Percentiles rank a stretch among this genome's conserved stretches.
These are phyloP conservation scores for Psammodynastes pulverulentus DNA, from an alignment of 2,113 vertebrate genomes.

Conservation along the genomic window DNA sequence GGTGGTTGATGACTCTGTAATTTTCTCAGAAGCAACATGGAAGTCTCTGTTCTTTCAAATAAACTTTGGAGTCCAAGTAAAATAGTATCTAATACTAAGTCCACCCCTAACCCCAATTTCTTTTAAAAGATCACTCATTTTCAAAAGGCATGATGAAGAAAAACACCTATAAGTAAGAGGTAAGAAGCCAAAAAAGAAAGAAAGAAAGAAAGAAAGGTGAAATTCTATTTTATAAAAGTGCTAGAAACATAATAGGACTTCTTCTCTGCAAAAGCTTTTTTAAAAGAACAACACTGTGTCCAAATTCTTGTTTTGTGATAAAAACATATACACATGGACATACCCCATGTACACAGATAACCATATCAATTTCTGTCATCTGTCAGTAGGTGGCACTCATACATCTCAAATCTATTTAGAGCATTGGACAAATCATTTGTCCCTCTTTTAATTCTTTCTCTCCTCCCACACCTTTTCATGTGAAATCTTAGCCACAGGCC, in stretches of 20 bases:
- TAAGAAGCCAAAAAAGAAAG: no score
- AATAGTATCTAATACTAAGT: not conserved
- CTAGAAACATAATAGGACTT: not conserved
- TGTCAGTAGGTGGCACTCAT: conserved; percentile 56
- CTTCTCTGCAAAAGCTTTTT: not conserved
- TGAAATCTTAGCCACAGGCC: conserved; percentile 46
- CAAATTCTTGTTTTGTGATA: not conserved
- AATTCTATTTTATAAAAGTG: not conserved
- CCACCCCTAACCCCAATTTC: not conserved
- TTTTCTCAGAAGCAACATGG: not conserved
- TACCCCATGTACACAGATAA: no score
- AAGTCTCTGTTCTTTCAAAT: not conserved
- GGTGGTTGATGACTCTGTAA: not conserved
- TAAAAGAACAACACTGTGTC: not conserved
- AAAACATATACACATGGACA: not conserved
- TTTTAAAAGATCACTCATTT: not conserved
- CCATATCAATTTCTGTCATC: not conserved
- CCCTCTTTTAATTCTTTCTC: not conserved
- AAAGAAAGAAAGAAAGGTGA: not conserved
- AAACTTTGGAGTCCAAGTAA: not conserved
- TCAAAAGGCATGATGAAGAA: not conserved
- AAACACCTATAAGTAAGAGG: not conserved
- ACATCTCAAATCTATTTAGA: conserved; percentile 39
- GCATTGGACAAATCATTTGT: not conserved
- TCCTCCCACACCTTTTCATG: not conserved